phyloP scores from a whole-genome alignment of 2,797 vertebrate genomes.

The Sandelia bainsii region DNA sequence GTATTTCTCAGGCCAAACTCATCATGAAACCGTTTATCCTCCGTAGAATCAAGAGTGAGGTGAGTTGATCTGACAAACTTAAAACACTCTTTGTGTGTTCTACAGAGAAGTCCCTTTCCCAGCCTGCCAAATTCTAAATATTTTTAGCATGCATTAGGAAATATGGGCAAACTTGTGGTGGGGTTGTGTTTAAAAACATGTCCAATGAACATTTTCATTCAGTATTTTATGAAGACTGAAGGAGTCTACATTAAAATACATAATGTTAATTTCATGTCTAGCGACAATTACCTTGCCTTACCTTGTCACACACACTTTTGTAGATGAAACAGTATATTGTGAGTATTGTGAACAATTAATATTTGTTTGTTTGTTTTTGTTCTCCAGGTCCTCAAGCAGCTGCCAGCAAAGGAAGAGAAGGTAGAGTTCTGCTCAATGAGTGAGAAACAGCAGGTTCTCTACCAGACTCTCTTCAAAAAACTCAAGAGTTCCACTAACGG shows the following conservation, averaged over 20 bases:
- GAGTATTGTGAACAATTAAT: not conserved
- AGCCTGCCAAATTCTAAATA: not conserved
- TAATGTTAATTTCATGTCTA: too few relatives aligned
- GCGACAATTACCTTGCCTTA: too few relatives aligned
- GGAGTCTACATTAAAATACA: not conserved
- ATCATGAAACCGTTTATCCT: slow-evolving; percentile 99
- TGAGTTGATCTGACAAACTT: slow-evolving; percentile 62
- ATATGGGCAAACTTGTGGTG: not conserved
- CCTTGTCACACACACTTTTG: too few relatives aligned
- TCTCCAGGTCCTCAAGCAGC: slow-evolving; percentile 89
- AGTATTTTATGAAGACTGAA: not conserved
- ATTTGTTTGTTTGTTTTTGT: not conserved
- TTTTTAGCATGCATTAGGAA: too few relatives aligned
- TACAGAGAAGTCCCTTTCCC: not conserved
- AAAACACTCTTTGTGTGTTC: not conserved
- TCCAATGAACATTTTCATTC: not conserved
- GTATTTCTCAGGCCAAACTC: slow-evolving; percentile 91
- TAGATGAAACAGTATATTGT: too few relatives aligned
- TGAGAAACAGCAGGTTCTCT: slow-evolving; percentile 90
- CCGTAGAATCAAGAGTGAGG: slow-evolving; percentile 94
- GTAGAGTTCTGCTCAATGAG: slow-evolving; percentile 92
- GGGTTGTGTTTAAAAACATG: not conserved
- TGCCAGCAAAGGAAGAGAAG: slow-evolving; percentile 91
- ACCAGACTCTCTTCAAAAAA: slow-evolving; percentile 87
- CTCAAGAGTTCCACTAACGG: slow-evolving; percentile 85